Percentiles rank a stretch among this genome's conserved stretches.
phyloP scores from a whole-genome alignment of 2,888 invertebrate genomes.

The Cephonodes hylas region DNA sequence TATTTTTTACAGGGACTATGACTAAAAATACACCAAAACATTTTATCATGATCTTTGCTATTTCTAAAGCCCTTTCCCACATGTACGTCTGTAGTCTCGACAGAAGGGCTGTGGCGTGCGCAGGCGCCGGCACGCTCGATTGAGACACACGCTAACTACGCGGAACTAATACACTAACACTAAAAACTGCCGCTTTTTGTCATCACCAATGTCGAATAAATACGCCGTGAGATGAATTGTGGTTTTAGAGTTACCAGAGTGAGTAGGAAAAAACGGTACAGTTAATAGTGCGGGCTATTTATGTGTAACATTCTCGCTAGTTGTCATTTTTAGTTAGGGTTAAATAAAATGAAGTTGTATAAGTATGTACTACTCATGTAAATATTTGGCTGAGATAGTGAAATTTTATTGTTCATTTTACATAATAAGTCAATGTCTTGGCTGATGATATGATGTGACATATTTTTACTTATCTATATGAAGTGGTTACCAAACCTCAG shows the following conservation, averaged over 20 bases:
- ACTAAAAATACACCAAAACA: neutral
- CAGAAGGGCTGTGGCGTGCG: conserved; percentile 22
- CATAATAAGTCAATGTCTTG: too few species aligned
- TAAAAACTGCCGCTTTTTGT: conserved; percentile 53
- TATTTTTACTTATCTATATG: too few species aligned
- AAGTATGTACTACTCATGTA: too few species aligned
- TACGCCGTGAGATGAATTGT: conserved; percentile 1
- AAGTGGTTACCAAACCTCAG: too few species aligned
- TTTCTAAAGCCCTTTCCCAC: neutral
- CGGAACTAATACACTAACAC: conserved; percentile 71
- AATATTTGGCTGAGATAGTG: too few species aligned
- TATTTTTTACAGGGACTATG: too few species aligned
- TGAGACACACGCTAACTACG: conserved; percentile 60
- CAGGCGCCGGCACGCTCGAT: conserved; percentile 60
- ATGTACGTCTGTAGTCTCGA: conserved; percentile 5
- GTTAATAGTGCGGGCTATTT: neutral
- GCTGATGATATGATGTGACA: too few species aligned
- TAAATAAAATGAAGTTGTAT: too few species aligned
- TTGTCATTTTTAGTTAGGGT: too few species aligned
- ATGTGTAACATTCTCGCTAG: neutral
- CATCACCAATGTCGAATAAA: conserved; percentile 46
- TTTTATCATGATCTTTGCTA: neutral
- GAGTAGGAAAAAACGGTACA: neutral
- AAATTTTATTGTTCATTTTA: too few species aligned
- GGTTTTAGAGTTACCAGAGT: neutral